Conservation (phyloP, 2,113 vertebrate species). For the Archilochus colubris region DNA sequence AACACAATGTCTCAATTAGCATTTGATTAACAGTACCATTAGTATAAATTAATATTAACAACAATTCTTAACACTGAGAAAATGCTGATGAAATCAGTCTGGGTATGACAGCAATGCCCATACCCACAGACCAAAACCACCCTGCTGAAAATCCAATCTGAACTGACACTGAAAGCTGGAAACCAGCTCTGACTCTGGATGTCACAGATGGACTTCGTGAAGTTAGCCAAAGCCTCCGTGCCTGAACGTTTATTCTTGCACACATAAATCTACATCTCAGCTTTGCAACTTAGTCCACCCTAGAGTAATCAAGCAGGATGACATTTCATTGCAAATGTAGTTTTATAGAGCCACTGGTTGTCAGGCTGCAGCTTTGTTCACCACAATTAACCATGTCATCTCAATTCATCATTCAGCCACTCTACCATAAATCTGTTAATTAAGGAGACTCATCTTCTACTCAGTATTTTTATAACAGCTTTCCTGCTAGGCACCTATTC, state of each 20-base stretch:
- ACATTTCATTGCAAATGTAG: background rate
- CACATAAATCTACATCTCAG: background rate
- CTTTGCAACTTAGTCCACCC: background rate
- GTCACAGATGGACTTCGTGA: background rate
- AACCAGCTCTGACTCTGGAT: background rate
- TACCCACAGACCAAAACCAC: background rate
- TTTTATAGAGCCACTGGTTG: background rate
- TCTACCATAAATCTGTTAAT: conserved; percentile 24
- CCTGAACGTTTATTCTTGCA: background rate
- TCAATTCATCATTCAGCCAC: background rate
- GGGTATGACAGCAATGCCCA: background rate
- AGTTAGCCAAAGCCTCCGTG: background rate
- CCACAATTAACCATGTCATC: background rate
- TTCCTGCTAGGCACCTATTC: background rate
- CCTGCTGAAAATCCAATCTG: background rate
- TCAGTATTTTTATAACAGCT: background rate
- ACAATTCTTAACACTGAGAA: background rate
- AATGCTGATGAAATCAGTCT: background rate
- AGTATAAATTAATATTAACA: background rate
- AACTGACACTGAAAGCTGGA: background rate
- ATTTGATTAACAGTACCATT: background rate
- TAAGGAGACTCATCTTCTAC: background rate
- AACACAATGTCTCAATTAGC: background rate
- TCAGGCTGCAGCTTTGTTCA: background rate
- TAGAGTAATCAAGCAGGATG: background rate